These are phyloP conservation scores for Drosophila eugracilis DNA, from an alignment of 1,140 invertebrate genomes.

Conservation along the genomic window DNA sequence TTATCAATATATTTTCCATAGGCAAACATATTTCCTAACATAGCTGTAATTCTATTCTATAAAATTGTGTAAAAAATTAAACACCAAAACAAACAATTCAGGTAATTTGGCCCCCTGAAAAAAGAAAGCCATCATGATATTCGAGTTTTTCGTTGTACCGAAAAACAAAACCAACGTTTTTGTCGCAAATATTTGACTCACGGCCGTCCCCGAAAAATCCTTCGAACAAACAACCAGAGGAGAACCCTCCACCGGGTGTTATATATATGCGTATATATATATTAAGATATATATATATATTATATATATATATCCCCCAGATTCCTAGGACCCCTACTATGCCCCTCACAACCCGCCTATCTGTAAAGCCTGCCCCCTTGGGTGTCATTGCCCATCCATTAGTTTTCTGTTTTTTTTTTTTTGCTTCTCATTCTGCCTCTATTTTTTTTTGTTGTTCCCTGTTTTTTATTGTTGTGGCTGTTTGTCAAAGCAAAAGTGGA, in stretches of 20 bases:
- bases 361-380: conserved; percentile 53
- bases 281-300: neutral
- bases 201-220: conserved; percentile 14
- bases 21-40: neutral
- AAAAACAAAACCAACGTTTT: conserved; percentile 9
- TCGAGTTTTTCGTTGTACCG: neutral
- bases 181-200: conserved; percentile 30
- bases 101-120: neutral
- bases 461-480: conserved; percentile 36
- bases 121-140: neutral
- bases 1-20: too few relatives aligned
- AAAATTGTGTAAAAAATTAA: neutral
- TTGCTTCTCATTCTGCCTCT: conserved; percentile 10
- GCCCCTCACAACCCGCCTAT: conserved; percentile 6
- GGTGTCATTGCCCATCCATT: conserved; percentile 71
- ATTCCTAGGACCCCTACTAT: conserved; percentile 9
- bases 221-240: conserved; percentile 12
- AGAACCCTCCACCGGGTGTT: conserved; percentile 11
- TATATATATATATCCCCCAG: neutral
- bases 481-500: conserved; percentile 48
- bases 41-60: neutral
- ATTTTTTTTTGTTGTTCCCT: conserved; percentile 3
- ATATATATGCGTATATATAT: neutral
- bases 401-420: conserved; percentile 43
- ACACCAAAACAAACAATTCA: neutral